Evolutionary conservation across 2,113 vertebrate genomes (phyloP).

Genomic region (Morphnarchus princeps): DNA sequence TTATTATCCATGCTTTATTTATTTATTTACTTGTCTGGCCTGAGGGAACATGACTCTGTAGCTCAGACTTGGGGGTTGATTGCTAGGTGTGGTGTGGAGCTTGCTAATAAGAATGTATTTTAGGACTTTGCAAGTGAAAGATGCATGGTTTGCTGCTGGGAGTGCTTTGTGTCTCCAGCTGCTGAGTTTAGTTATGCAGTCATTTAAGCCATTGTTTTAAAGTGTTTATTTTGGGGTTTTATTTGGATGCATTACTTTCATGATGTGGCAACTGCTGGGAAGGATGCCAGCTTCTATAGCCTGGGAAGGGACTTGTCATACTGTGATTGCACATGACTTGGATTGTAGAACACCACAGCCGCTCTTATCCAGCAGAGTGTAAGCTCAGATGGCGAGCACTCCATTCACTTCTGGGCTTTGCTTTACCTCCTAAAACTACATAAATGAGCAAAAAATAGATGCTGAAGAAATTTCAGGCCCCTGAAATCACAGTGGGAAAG

Average conservation of each 20-base stretch:
- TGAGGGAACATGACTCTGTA: background rate
- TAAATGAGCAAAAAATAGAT: background rate
- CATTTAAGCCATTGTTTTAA: constrained; percentile 65
- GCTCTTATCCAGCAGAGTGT: background rate
- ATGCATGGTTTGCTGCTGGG: background rate
- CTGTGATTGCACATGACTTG: constrained; percentile 72
- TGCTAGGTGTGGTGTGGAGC: constrained; percentile 47
- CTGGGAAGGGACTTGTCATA: constrained; percentile 62
- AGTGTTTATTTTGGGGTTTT: constrained; percentile 72
- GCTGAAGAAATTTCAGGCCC: background rate
- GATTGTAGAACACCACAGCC: background rate
- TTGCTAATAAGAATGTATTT: background rate
- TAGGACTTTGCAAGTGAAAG: background rate
- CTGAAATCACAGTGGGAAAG: background rate
- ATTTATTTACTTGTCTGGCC: background rate
- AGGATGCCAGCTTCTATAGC: constrained; percentile 63
- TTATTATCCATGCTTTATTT: background rate
- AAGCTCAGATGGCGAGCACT: constrained; percentile 1
- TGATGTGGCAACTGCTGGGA: constrained; percentile 78
- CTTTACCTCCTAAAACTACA: background rate
- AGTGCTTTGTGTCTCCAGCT: constrained; percentile 22
- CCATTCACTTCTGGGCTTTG: constrained; percentile 11
- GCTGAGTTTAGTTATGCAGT: constrained; percentile 28
- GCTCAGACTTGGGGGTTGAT: constrained; percentile 17
- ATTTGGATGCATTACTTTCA: constrained; percentile 69